Conservation (phyloP, 2,888 invertebrate species). For the Ectemnius lituratus region DNA sequence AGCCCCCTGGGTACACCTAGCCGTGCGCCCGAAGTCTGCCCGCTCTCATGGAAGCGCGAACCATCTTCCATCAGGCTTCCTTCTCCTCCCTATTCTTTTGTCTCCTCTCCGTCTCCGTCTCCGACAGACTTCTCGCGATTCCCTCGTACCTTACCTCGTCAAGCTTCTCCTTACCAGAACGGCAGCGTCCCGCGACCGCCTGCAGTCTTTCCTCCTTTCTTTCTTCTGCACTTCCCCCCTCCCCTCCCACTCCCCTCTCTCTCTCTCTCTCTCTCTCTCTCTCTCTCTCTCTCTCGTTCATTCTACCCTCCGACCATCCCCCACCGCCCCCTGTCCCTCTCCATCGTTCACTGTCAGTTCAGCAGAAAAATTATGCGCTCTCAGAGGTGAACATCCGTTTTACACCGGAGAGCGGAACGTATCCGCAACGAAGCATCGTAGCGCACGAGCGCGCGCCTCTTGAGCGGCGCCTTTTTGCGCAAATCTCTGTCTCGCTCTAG, state of each 20-base stretch:
- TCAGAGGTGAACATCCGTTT: constrained; percentile 71
- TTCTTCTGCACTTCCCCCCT: constrained; percentile 37
- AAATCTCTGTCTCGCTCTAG: neutral
- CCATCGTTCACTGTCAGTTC: constrained; percentile 55
- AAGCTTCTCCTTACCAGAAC: too few relatives aligned
- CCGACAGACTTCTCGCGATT: constrained; percentile 17
- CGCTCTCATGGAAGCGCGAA: constrained; percentile 62
- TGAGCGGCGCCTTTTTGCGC: neutral
- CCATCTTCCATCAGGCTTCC: constrained; percentile 47
- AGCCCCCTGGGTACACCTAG: constrained; percentile 73
- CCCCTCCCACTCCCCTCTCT: constrained; percentile 43
- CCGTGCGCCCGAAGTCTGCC: constrained; percentile 59
- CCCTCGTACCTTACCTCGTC: constrained; percentile 18
- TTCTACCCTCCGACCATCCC: constrained; percentile 13
- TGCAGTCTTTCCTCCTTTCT: neutral
- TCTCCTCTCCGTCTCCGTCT: constrained; percentile 25
- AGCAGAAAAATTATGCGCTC: constrained; percentile 70
- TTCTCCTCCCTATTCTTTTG: constrained; percentile 39
- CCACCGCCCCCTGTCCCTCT: constrained; percentile 44
- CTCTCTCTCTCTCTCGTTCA: constrained; percentile 52
- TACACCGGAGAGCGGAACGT: constrained; percentile 52
- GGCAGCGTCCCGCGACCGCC: too few relatives aligned
- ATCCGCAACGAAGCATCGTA: constrained; percentile 9
- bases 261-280: constrained; percentile 47
- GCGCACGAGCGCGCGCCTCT: constrained; percentile 4